Base-by-base conservation (phyloP, 2,888 invertebrate species). In the Unio pictorum region DNA sequence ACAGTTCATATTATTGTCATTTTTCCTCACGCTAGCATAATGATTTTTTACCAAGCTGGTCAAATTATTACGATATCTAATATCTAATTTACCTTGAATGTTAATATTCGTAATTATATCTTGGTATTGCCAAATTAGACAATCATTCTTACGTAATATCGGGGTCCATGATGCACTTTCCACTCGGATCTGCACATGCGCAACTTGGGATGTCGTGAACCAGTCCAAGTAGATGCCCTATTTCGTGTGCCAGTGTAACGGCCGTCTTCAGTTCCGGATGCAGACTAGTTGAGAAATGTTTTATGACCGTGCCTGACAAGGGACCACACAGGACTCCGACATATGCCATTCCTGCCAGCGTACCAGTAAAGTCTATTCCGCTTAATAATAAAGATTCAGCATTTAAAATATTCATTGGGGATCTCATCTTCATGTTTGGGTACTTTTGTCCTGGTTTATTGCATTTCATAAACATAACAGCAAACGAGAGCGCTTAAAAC, bases 161-260 rank as follows among this genome's bases (percentile, higher is more conserved):
- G 11, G 64, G 61, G 2, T 59, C 26, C 71, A 71, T 71, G 30
- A 71, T 26, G 18, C 71, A 71, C 20, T 64, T 61, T 6, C 64
- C 58, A 18, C 55, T 54, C 17, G 26, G n/a, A 30, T 64, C 64
- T 20, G n/a, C 18, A 55, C 71, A 71, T 20, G 26, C 26, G 57
- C 71, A 71, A 23, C 45, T 60, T 18, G 56, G 28, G 28, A 59
- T 63, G 55, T 71, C 71, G 23, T 71, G 71, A 3, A 68, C 23
- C 57, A 71, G 59, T 23, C 71, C 71, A 4, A 71, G 55, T 6
- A 64, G 61, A 45, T 71, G 71, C 45, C 71, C 71, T 23, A 71
- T 71, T 56, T 71, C 71, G n/a, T 71, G 71, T 8, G 71, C 67
- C n/a, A 71, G 57, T 18, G 64, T 64, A 57, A 67, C 58, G 26